A percentile compares a stretch with the other conserved stretches of the same genome.
These are phyloP conservation scores for Drosophila helvetica DNA, from an alignment of 2,888 invertebrate species.

Conservation along the genomic window DNA sequence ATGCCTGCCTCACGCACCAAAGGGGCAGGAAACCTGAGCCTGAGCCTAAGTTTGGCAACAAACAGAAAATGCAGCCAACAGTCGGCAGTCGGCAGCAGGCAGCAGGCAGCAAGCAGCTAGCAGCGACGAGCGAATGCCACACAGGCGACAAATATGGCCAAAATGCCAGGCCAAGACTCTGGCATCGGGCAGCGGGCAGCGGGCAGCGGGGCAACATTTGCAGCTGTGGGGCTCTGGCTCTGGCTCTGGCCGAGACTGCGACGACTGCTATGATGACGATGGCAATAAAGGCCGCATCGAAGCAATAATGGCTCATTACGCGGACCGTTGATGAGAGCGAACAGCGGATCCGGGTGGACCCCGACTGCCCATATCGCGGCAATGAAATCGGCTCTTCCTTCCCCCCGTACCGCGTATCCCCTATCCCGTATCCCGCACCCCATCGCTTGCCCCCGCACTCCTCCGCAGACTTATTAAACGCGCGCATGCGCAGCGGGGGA, in stretches of 20 bases:
- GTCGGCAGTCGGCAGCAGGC: slow-evolving; percentile 20
- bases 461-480: slow-evolving; percentile 36
- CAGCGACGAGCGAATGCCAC: slow-evolving; percentile 49
- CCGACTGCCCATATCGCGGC: slow-evolving; percentile 59
- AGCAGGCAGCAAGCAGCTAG: slow-evolving; percentile 18
- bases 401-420: not conserved
- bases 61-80: not conserved
- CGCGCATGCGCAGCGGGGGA: slow-evolving; percentile 57
- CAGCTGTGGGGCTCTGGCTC: slow-evolving; percentile 12
- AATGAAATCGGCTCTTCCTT: slow-evolving; percentile 43
- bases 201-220: slow-evolving; percentile 10
- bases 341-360: slow-evolving; percentile 39
- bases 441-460: not conserved
- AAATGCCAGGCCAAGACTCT: slow-evolving; percentile 44
- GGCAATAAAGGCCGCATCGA: slow-evolving; percentile 52
- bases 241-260: not conserved
- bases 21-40: slow-evolving; percentile 24
- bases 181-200: not conserved
- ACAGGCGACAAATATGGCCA: slow-evolving; percentile 73
- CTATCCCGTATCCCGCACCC: too few species aligned
- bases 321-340: slow-evolving; percentile 56
- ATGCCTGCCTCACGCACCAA: slow-evolving; percentile 57
- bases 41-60: slow-evolving; percentile 41
- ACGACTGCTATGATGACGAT: slow-evolving; percentile 20
- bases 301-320: slow-evolving; percentile 71